Evolutionary conservation across 2,888 invertebrate species (phyloP), one percentile per base, ranked within the genome.

Genomic region (Oconnorella tubifera): DNA sequence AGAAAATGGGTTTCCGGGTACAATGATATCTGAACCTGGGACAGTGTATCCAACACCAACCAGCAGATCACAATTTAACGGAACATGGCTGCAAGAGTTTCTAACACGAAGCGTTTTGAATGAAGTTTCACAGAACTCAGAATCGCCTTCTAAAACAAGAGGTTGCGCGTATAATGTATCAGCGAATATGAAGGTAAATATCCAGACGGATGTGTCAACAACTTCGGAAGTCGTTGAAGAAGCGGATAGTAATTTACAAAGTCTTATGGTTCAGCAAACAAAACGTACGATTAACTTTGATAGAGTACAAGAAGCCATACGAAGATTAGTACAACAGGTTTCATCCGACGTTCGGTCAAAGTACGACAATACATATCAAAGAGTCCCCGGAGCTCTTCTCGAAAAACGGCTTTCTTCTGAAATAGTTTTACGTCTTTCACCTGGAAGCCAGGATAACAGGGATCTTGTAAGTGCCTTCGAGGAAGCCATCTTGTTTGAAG

Each of bases 271-370:
- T 25, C 40, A 10, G 3, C 48, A 49, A 29, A n/a, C n/a, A 25
- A 62, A 66, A 32, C 33, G 62, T n/a, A 65, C 59, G 23, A 64
- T 72, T 3, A 68, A 72, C 61, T 69, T 66, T 61, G 66, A 67
- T 25, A 63, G 64, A 31, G 65, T 72, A 3, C 72, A 72, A 55
- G 64, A 66, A 10, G 69, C 70, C 1, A 72, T 72, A 33, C 58
- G 62, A 64, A 64, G 64, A 23, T 53, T 72, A 23, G 72, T 72
- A 10, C 65, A 59, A 28, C 64, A 70, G 19, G 70, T 71, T 10
- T 62, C 70, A 1, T 40, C 59, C 6, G 71, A 71, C 33, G 62
- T 71, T 28, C 28, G 66, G 14, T 14, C 40, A n/a, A 56, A 66
- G 33, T 66, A 66, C 49, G 57, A 40, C 48, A 28, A 63, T 59